These are phyloP conservation scores for Drosophila pachea DNA, from an alignment of 1,140 invertebrate species.

Conservation along the genomic window DNA sequence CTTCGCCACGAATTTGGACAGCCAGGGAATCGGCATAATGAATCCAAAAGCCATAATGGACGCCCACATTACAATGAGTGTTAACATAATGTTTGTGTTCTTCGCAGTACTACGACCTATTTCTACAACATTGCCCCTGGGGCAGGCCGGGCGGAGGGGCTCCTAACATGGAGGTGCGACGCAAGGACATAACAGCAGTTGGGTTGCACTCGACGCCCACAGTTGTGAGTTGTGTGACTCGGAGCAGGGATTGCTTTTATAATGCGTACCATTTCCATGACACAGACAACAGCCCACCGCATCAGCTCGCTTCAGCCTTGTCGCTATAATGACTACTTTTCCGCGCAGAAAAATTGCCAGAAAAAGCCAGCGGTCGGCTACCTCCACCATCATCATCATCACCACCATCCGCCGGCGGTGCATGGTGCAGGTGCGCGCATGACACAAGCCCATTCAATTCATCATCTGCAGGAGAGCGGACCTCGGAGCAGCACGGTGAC, in stretches of 20 bases:
- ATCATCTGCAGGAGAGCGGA: conserved; percentile 66
- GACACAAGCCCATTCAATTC: conserved; percentile 63
- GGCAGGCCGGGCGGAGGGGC: conserved; percentile 77
- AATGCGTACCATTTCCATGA: not conserved
- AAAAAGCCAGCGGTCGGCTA: conserved; percentile 61
- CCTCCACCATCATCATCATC: conserved; percentile 63
- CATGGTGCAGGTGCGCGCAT: conserved; percentile 47
- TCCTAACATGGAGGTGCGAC: conserved; percentile 78
- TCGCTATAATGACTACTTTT: conserved; percentile 73
- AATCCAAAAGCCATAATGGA: conserved; percentile 31
- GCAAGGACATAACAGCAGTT: conserved; percentile 79
- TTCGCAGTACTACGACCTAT: conserved; percentile 79
- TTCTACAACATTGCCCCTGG: conserved; percentile 80
- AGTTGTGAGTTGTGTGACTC: conserved; percentile 50
- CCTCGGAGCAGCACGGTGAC: conserved; percentile 67
- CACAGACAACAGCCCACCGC: conserved; percentile 66
- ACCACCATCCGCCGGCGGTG: conserved; percentile 39
- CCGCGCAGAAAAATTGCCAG: conserved; percentile 67
- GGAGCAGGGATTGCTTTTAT: not conserved
- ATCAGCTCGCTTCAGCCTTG: conserved; percentile 68
- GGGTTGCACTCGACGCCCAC: conserved; percentile 80
- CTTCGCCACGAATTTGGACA: conserved; percentile 48
- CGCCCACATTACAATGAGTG: not conserved
- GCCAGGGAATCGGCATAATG: conserved; percentile 52
- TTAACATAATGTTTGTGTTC: not conserved